phyloP scores from a whole-genome alignment of 1,140 invertebrate species.

The Heliconius melpomene region DNA sequence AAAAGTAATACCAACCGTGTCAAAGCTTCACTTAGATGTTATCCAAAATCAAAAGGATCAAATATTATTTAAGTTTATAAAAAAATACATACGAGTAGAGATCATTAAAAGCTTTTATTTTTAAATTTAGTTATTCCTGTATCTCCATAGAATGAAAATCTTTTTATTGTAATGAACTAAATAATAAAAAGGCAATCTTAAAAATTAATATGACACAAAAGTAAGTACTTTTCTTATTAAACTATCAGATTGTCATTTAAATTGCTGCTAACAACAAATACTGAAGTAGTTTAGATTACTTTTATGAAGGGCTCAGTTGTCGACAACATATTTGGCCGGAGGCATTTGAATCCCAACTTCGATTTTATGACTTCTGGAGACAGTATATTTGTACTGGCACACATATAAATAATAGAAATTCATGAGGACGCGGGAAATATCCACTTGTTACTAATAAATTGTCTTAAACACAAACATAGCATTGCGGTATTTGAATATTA shows the following conservation, averaged over 20 bases:
- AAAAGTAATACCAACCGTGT: neutral
- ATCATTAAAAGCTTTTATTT: too few species aligned
- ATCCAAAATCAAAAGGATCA: too few species aligned
- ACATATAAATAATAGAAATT: slow-evolving; percentile 30
- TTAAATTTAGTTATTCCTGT: too few species aligned
- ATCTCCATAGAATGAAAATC: too few species aligned
- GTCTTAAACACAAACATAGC: slow-evolving; percentile 5
- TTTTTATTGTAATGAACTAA: neutral
- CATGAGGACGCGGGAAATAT: slow-evolving; percentile 27
- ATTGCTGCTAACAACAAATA: neutral
- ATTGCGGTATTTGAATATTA: slow-evolving; percentile 11
- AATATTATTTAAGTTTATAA: too few species aligned
- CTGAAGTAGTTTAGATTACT: slow-evolving; percentile 14
- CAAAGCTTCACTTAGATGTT: neutral
- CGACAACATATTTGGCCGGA: slow-evolving; percentile 40
- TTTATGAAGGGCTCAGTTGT: slow-evolving; percentile 3
- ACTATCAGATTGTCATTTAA: neutral
- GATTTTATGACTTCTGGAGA: slow-evolving; percentile 45
- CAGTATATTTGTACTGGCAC: slow-evolving; percentile 45
- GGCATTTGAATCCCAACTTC: slow-evolving; percentile 42
- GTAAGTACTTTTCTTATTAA: neutral
- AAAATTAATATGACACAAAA: neutral
- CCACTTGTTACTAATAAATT: slow-evolving; percentile 16
- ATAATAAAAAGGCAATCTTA: neutral
- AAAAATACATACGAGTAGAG: too few species aligned